Evolutionary conservation across 2,888 invertebrate species (phyloP).

Genomic region (Agriopis aurantiaria): DNA sequence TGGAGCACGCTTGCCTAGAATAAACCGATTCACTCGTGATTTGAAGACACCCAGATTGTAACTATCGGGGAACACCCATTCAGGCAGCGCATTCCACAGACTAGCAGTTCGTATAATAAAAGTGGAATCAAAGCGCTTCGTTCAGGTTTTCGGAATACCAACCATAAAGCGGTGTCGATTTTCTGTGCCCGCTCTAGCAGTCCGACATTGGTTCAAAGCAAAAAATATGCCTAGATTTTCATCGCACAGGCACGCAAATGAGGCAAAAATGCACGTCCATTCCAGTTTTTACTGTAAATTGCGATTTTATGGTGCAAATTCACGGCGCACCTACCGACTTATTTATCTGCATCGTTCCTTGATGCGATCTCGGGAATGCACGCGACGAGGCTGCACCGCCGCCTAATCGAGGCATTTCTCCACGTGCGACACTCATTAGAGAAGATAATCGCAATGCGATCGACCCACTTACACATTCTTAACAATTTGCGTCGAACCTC

Average conservation of each 20-base stretch:
- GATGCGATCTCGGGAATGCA: constrained; percentile 39
- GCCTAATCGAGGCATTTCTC: constrained; percentile 37
- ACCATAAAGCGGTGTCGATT: too few species aligned
- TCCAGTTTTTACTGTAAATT: constrained; percentile 31
- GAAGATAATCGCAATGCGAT: constrained; percentile 45
- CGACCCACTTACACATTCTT: constrained; percentile 48
- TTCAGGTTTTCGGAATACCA: too few species aligned
- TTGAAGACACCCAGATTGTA: too few species aligned
- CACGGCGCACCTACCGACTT: constrained; percentile 12
- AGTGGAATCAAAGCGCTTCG: too few species aligned
- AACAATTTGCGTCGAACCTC: constrained; percentile 31
- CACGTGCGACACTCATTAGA: constrained; percentile 43
- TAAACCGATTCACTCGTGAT: too few species aligned
- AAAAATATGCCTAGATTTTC: constrained; percentile 31
- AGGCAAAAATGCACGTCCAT: constrained; percentile 35
- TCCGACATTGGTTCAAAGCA: too few species aligned
- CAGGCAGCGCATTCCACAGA: too few species aligned
- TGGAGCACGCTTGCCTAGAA: too few species aligned
- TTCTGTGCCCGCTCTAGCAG: too few species aligned
- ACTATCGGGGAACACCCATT: too few species aligned
- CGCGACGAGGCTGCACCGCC: constrained; percentile 18
- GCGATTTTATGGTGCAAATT: constrained; percentile 28
- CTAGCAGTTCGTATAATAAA: too few species aligned
- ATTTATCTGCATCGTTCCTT: constrained; percentile 25
- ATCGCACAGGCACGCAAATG: constrained; percentile 35